phyloP scores from a whole-genome alignment of 2,888 invertebrate genomes.

The Ametastegia equiseti region DNA sequence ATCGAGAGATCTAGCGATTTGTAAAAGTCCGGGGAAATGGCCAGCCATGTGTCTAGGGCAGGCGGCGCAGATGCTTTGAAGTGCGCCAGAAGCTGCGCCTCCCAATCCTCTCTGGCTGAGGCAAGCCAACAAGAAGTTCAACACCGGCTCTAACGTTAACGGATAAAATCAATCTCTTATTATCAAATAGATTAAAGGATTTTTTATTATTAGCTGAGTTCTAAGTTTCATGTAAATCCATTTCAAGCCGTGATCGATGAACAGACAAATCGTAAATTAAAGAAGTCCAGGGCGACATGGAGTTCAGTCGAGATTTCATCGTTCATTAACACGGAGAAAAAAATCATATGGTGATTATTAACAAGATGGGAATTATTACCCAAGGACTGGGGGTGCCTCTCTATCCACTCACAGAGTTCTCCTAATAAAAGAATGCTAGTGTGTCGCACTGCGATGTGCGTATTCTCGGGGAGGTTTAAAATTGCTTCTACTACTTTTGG shows the following conservation, averaged over 20 bases:
- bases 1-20: slow-evolving; percentile 86
- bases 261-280: neutral
- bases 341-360: neutral
- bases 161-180: slow-evolving; percentile 50
- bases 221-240: neutral
- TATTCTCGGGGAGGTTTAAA: slow-evolving; percentile 86
- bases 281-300: no score
- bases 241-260: neutral
- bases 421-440: slow-evolving; percentile 93
- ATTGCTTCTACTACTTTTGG: slow-evolving; percentile 96
- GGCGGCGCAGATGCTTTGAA: slow-evolving; percentile 91
- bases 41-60: slow-evolving; percentile 88
- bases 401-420: slow-evolving; percentile 97
- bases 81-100: slow-evolving; percentile 88
- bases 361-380: slow-evolving; percentile 71
- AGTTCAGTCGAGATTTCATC: neutral
- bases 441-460: slow-evolving; percentile 91
- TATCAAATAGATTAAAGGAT: slow-evolving; percentile 25
- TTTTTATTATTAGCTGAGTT: neutral
- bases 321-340: neutral
- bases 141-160: slow-evolving; percentile 82
- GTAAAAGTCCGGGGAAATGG: slow-evolving; percentile 86
- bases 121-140: slow-evolving; percentile 88
- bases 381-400: slow-evolving; percentile 88
- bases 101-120: slow-evolving; percentile 86